Conservation (phyloP, 2,888 invertebrate species). For the Palloptera scutellata region DNA sequence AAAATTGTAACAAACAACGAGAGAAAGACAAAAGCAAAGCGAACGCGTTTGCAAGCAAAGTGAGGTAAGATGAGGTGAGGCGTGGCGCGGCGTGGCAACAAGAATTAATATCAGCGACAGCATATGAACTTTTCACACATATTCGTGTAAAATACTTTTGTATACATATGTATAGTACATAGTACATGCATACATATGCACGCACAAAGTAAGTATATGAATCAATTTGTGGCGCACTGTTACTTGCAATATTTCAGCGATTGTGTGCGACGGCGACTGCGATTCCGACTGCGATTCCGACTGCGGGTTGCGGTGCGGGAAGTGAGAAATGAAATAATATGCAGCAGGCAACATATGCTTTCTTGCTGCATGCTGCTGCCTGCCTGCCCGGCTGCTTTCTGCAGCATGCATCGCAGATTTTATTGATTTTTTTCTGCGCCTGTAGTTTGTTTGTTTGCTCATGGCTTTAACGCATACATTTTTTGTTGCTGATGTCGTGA, state of each 20-base stretch:
- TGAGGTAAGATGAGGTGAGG: neutral
- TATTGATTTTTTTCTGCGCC: conserved; percentile 33
- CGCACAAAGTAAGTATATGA: conserved; percentile 11
- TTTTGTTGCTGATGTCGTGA: neutral
- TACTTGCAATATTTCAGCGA: conserved; percentile 26
- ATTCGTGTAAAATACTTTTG: too few relatives aligned
- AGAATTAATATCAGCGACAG: too few relatives aligned
- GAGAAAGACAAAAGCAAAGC: conserved; percentile 25
- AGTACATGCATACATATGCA: neutral
- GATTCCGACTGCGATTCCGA: conserved; percentile 8
- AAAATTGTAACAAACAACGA: conserved; percentile 31
- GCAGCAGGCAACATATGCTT: neutral
- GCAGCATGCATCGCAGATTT: conserved; percentile 29
- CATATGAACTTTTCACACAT: neutral
- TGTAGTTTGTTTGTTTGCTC: conserved; percentile 15
- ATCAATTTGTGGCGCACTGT: conserved; percentile 24
- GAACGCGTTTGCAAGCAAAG: conserved; percentile 12
- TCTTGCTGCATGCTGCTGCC: neutral
- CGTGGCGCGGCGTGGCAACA: neutral
- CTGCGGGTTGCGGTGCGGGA: neutral
- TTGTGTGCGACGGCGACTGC: conserved; percentile 8
- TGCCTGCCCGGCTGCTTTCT: neutral
- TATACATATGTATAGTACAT: neutral
- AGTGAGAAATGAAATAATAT: too few relatives aligned
- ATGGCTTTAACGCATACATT: neutral